phyloP scores from a whole-genome alignment of 1,140 invertebrate genomes.

The Drosophila nigrodunni region DNA sequence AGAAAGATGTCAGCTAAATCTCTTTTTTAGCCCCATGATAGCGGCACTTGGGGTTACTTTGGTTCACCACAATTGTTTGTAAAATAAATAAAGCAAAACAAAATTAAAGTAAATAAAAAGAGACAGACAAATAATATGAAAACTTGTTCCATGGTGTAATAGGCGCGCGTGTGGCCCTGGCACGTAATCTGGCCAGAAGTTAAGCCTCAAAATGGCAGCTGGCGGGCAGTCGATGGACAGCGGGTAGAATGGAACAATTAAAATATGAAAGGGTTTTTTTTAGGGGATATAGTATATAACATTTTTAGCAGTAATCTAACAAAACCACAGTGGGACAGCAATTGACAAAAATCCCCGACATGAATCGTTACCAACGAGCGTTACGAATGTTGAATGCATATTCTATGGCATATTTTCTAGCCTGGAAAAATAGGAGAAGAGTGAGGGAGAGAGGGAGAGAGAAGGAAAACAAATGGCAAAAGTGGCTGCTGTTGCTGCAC shows the following conservation, averaged over 20 bases:
- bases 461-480: slow-evolving; percentile 47
- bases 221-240: slow-evolving; percentile 24
- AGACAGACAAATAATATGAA: slow-evolving; percentile 16
- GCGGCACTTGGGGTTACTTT: slow-evolving; percentile 16
- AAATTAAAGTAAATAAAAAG: neutral
- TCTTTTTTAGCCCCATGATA: slow-evolving; percentile 1
- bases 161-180: slow-evolving; percentile 76
- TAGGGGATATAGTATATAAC: slow-evolving; percentile 9
- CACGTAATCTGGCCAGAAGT: slow-evolving; percentile 61
- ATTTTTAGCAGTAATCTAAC: slow-evolving; percentile 62
- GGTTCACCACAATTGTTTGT: slow-evolving; percentile 35
- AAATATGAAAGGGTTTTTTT: slow-evolving; percentile 71
- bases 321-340: slow-evolving; percentile 48
- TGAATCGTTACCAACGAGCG: slow-evolving; percentile 42
- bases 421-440: neutral
- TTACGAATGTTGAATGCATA: slow-evolving; percentile 43
- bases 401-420: slow-evolving; percentile 37
- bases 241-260: slow-evolving; percentile 57
- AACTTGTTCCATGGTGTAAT: slow-evolving; percentile 53
- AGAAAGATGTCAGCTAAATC: neutral
- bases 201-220: slow-evolving; percentile 72
- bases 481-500: slow-evolving; percentile 56
- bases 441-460: neutral
- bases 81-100: slow-evolving; percentile 5
- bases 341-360: slow-evolving; percentile 46